Base-by-base conservation (phyloP, 2,113 vertebrate species). In the Neomonachus schauinslandi region DNA sequence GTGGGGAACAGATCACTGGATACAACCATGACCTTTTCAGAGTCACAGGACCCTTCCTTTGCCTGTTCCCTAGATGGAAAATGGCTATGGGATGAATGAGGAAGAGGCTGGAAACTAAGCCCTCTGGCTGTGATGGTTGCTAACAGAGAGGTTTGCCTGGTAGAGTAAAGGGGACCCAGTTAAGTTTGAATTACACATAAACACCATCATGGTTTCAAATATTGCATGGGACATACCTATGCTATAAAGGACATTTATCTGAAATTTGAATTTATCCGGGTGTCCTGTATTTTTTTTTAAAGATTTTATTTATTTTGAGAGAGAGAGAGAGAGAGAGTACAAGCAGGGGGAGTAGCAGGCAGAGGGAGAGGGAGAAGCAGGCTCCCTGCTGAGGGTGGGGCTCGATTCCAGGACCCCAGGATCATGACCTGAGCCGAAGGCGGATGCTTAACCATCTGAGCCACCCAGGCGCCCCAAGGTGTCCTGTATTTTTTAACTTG, bases 161-260 rank as follows among this genome's bases (percentile, higher is more conserved):
- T 65, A 31, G 88, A 85, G 61, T 49, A 31, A 19, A 88, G 31
- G 42, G 14, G 88, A 36, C 8, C 36, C 53, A 81, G 9, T 42
- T 86, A 55, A 65, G 69, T 92, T 61, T 79, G 14, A 86, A 83
- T 84, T 92, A 96, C 71, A 89, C 46, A 95, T 82, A 49, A 88
- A 91, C 5, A 39, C 46, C n/a, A 74, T 59, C 31, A 69, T 83
- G 89, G n/a, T 84, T 95, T 19, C 22, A 93, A 87, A n/a, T 79
- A 80, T 42, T 89, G 8, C 49, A 86, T 65, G 88, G 16, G 51
- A 18, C n/a, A 76, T 63, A 39, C 18, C 19, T 91, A 39, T 63
- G 24, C 39, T 82, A 28, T 94, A 85, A 96, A 93, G 8, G 53
- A 82, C 46, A 31, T 67, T 97, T 74, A 95, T 71, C 21, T 95